Evolutionary conservation across 2,113 vertebrate genomes (phyloP), one percentile per base, ranked within the genome.

Genomic region (Calonectris borealis): DNA sequence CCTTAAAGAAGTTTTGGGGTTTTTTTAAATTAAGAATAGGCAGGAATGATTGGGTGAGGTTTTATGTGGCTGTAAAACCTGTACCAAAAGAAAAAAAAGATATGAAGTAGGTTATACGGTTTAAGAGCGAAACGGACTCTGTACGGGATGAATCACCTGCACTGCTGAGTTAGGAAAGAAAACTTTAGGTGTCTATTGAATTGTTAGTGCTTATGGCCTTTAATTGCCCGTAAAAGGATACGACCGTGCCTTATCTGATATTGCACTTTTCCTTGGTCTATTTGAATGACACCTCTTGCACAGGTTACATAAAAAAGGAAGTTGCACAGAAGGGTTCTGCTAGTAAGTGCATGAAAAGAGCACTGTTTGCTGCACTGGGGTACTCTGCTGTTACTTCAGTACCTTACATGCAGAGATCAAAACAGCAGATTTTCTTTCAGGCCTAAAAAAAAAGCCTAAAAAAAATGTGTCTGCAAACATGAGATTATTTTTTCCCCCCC

Each of bases 261-360:
- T 64, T 94, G 60, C 13, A 24, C 38, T 89, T 97, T 93, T 76
- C 64, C 87, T 96, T 84, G 82, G 57, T 77, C 71, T 96, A 4
- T 66, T 82, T 93, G 66, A 95, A 93, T 48, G 79, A 80, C 90
- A 94, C 12, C 6, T 93, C 54, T 96, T 44, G 49, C 36, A 29
- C 58, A 57, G 38, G 10, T 71, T 83, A 60, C 18, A 32, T 60
- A 5, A 31, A 60, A 90, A 85, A 65, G 10, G 46, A 57, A 71
- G 36, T 61, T 90, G 21, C 29, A 27, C 42, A 60, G 40, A 77
- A 85, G 21, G 14, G 15, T 83, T 34, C 58, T 80, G 26, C 57
- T 71, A 36, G 18, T 62, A 34, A 44, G 42, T 7, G 22, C 13
- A 16, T 75, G 40, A 58, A 66, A 83, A 68, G 65, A 88, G 24